phyloP scores from a whole-genome alignment of 2,797 vertebrate species.

The Parauchenoglanis punctatus region DNA sequence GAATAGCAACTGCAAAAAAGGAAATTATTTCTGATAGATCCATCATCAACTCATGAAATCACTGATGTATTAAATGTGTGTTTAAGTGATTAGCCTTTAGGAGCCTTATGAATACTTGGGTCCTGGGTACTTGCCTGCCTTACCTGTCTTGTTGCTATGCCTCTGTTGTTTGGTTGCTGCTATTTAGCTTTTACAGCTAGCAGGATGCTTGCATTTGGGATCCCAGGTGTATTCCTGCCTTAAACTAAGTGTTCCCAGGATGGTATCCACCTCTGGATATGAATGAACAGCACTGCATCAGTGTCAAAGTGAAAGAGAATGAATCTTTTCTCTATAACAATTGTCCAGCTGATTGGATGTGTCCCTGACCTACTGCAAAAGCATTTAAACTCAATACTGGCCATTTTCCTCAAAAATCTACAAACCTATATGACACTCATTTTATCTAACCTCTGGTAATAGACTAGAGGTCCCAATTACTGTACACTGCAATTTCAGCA shows the following conservation, averaged over 20 bases:
- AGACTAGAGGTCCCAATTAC: neutral
- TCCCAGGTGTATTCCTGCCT: neutral
- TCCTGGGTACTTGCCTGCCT: neutral
- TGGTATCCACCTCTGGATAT: neutral
- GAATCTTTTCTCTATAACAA: neutral
- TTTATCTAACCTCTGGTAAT: neutral
- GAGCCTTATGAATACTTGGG: neutral
- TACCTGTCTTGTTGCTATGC: neutral
- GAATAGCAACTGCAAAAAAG: neutral
- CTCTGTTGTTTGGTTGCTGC: neutral
- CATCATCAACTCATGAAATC: neutral
- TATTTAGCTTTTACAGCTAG: constrained; percentile 21
- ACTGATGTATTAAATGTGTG: neutral
- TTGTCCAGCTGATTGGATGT: neutral
- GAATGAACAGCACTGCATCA: neutral
- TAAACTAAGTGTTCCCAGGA: neutral
- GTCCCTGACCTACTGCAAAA: neutral
- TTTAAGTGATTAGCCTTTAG: neutral
- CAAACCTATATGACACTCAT: neutral
- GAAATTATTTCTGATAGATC: neutral
- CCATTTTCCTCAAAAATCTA: neutral
- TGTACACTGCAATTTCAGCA: neutral
- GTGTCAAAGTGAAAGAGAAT: neutral
- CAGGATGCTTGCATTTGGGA: neutral
- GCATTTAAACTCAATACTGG: neutral